Conservation (phyloP, 92 coral and sea anemone species). For the Metridium senile region DNA sequence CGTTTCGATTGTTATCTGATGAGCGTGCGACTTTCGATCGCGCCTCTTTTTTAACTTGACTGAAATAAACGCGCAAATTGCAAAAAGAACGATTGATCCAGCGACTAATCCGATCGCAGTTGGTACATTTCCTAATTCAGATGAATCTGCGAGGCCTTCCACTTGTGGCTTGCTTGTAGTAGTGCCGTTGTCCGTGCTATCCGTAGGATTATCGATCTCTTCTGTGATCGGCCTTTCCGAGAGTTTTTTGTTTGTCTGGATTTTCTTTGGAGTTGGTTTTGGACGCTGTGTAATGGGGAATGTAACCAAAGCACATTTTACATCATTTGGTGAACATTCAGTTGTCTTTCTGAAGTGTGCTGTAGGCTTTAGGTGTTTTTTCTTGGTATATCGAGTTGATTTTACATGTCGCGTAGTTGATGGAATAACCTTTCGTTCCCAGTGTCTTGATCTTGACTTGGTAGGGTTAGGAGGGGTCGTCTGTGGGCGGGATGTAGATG, state of each 20-base stretch:
- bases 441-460: background rate
- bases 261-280: background rate
- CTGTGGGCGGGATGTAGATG: background rate
- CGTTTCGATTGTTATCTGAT: slow-evolving; percentile 12
- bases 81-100: slow-evolving; percentile 17
- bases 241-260: background rate
- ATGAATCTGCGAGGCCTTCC: background rate
- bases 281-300: background rate
- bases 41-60: slow-evolving; percentile 9
- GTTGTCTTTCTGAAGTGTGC: background rate
- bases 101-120: slow-evolving; percentile 26
- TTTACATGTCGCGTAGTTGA: background rate
- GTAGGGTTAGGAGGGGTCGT: background rate
- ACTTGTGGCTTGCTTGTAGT: background rate
- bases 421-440: background rate
- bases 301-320: slow-evolving; percentile 12
- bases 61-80: slow-evolving; percentile 17
- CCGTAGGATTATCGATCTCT: background rate
- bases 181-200: background rate
- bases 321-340: slow-evolving; percentile 24
- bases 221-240: background rate
- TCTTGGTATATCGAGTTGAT: background rate
- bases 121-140: slow-evolving; percentile 20
- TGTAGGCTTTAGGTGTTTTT: background rate
- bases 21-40: slow-evolving; percentile 14